These are phyloP conservation scores for Aythya baeri DNA, from an alignment of 2,113 vertebrate species.

Conservation along the genomic window DNA sequence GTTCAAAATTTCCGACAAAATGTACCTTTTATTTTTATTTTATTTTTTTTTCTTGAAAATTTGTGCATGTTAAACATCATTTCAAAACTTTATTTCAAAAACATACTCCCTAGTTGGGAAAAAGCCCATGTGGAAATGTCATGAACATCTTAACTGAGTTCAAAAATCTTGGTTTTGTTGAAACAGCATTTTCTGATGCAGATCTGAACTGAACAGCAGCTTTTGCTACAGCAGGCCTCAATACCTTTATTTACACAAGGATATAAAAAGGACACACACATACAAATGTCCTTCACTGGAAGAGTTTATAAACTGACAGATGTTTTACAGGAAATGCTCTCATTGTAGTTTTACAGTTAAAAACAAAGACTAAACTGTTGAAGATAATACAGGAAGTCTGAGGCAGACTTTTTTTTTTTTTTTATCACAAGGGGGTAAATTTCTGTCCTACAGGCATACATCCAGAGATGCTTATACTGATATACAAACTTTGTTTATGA, in stretches of 20 bases:
- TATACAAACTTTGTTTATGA: neutral
- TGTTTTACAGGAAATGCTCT: slow-evolving; percentile 4
- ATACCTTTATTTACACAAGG: neutral
- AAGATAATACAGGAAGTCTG: slow-evolving; percentile 20
- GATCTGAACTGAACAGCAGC: neutral
- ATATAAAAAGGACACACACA: neutral
- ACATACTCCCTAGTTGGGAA: neutral
- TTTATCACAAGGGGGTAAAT: neutral
- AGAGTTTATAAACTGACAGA: neutral
- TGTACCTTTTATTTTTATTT: neutral
- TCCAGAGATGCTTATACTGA: neutral
- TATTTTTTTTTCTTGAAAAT: neutral
- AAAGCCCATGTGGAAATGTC: neutral
- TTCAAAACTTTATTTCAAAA: neutral
- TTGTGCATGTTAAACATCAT: neutral
- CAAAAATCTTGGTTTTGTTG: neutral
- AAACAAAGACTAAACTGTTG: neutral
- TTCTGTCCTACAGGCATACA: neutral
- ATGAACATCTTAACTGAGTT: neutral
- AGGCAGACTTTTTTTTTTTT: neutral
- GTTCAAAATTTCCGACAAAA: neutral
- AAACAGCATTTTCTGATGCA: neutral
- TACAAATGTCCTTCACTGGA: neutral
- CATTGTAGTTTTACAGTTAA: neutral
- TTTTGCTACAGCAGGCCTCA: neutral